These are phyloP conservation scores for Phoxinus phoxinus DNA, from an alignment of 2,113 vertebrate species.

Conservation along the genomic window DNA sequence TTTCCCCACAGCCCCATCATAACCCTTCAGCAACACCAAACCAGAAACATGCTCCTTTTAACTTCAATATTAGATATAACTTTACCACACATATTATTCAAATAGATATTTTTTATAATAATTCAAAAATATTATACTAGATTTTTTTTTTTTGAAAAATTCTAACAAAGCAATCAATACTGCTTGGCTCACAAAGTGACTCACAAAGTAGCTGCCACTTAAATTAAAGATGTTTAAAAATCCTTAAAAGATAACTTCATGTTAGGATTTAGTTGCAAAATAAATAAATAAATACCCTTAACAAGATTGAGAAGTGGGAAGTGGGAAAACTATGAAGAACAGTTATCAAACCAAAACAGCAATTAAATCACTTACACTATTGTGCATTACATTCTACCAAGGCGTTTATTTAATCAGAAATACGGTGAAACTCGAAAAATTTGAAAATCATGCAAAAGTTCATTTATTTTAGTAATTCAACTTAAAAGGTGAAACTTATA, in stretches of 20 bases:
- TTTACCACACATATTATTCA: not conserved
- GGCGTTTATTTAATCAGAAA: too few relatives aligned
- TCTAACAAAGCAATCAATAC: too few relatives aligned
- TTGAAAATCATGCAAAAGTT: too few relatives aligned
- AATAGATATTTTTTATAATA: too few relatives aligned
- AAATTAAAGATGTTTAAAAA: not conserved
- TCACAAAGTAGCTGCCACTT: not conserved
- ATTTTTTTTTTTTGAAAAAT: too few relatives aligned
- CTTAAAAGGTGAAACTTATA: too few relatives aligned
- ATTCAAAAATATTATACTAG: too few relatives aligned
- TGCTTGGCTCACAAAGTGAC: too few relatives aligned
- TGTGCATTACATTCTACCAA: not conserved
- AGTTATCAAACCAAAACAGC: not conserved
- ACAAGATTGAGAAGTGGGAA: not conserved
- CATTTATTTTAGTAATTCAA: too few relatives aligned
- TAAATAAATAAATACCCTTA: not conserved
- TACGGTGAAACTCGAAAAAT: too few relatives aligned
- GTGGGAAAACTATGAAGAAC: not conserved
- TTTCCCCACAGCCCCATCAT: not conserved
- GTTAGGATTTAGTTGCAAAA: not conserved
- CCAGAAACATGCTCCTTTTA: not conserved
- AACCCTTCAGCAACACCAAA: slow-evolving; percentile 1
- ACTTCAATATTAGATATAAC: not conserved
- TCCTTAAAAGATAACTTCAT: not conserved
- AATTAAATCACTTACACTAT: not conserved